Base-by-base conservation (phyloP, 2,888 invertebrate species). In the Drosophila anceps region DNA sequence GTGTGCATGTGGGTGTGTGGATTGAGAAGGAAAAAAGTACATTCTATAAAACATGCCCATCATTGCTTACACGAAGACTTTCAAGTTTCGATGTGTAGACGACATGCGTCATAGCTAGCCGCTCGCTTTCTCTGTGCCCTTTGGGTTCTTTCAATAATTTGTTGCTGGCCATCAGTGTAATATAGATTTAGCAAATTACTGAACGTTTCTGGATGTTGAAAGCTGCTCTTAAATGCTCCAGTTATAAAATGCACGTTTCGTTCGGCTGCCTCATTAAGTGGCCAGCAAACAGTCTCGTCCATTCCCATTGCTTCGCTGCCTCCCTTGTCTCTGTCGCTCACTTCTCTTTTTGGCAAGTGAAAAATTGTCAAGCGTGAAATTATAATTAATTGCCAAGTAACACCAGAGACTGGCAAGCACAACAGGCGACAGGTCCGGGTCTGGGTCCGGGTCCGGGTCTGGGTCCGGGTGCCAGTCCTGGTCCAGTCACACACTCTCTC, bases 11-110 rank as follows among this genome's bases (percentile, higher is more conserved):
- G n/a, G 35, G 41, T 37, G 48, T 29, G 50, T 50, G 50, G 41
- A 53, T 65, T 50, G 53, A 64, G 61, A 84, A 82, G 31, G 68
- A 64, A 72, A 88, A 73, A 75, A 79, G 81, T 81, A 84, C 75
- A 79, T 73, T 81, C 80, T 85, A 80, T 86, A 80, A 79, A 86
- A 86, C 84, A 89, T 84, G 84, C 87, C 77, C 89, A 88, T 87
- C 89, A 89, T 89, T 89, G 85, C 88, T 81, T 75, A 84, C 87
- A 81, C 76, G 80, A 78, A 73, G 87, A 75, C 85, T 86, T 87
- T 75, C 59, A 70, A 81, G 68, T 71, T 62, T 69, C 69, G 61
- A 53, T 57, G 44, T 59, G 39, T 55, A 35, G 65, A 75, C 35
- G 67, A 20, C 68, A 69, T 79, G 72, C 68, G 67, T 76, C 75